Percentiles rank a stretch among this genome's conserved stretches.
Evolutionary conservation across 1,140 invertebrate species (phyloP).

Genomic region (Drosophila parabipectinata): DNA sequence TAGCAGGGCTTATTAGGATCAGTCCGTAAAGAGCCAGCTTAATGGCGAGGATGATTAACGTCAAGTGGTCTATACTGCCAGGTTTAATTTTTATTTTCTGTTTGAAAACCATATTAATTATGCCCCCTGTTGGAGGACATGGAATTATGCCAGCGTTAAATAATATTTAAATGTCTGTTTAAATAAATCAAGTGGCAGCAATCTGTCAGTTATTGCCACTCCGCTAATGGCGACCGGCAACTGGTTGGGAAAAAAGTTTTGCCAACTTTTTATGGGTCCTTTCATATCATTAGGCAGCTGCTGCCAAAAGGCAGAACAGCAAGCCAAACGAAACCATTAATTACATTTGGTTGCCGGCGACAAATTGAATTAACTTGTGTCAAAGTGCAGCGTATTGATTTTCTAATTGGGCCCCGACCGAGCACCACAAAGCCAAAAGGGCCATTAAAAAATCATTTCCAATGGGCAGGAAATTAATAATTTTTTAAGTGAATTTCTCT

Average conservation of each 20-base stretch:
- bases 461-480: conserved; percentile 67
- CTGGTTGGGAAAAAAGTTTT: conserved; percentile 5
- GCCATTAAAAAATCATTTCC: conserved; percentile 60
- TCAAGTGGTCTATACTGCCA: conserved; percentile 26
- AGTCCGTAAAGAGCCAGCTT: conserved; percentile 7
- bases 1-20: conserved; percentile 47
- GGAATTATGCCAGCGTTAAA: conserved; percentile 19
- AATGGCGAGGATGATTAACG: conserved; percentile 22
- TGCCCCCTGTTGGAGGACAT: conserved; percentile 6
- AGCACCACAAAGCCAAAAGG: conserved; percentile 28
- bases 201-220: conserved; percentile 46
- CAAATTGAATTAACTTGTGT: conserved; percentile 76
- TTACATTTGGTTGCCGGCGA: conserved; percentile 53
- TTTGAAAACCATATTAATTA: conserved; percentile 19
- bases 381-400: conserved; percentile 76
- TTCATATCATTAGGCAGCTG: conserved; percentile 52
- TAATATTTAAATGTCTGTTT: conserved; percentile 35
- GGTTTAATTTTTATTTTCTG: neutral
- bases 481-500: conserved; percentile 57
- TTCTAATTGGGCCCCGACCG: conserved; percentile 63
- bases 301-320: conserved; percentile 39
- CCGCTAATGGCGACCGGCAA: conserved; percentile 10
- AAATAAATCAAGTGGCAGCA: conserved; percentile 47
- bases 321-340: conserved; percentile 51
- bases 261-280: conserved; percentile 45